Conservation (phyloP, 1,140 invertebrate species). For the Zaprionus kolodkinae region DNA sequence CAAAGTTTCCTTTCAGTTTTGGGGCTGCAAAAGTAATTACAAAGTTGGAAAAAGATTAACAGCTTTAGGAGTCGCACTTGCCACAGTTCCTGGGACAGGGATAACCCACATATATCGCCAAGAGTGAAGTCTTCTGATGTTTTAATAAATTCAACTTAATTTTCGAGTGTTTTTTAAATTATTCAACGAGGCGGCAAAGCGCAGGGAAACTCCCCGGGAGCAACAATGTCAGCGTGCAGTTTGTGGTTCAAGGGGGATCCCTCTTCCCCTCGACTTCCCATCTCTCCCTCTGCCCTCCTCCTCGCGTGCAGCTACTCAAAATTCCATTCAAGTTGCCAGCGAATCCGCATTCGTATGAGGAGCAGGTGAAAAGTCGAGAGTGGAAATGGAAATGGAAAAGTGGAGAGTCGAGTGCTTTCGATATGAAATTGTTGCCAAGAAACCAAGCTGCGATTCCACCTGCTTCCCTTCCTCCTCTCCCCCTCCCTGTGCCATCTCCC, state of each 20-base stretch:
- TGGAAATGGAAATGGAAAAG: conserved; percentile 17
- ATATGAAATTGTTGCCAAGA: conserved; percentile 75
- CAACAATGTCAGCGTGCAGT: conserved; percentile 61
- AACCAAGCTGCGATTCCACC: conserved; percentile 31
- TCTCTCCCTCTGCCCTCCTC: conserved; percentile 23
- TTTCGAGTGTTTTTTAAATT: conserved; percentile 61
- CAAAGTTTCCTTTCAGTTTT: conserved; percentile 50
- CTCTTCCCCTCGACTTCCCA: conserved; percentile 4
- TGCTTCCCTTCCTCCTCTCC: conserved; percentile 6
- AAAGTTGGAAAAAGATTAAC: conserved; percentile 73
- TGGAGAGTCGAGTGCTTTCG: conserved; percentile 50
- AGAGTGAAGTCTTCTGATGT: conserved; percentile 21
- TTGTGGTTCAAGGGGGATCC: conserved; percentile 63
- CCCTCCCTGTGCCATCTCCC: conserved; percentile 27
- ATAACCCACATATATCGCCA: conserved; percentile 8
- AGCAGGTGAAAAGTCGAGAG: conserved; percentile 37
- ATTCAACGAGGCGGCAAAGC: conserved; percentile 37
- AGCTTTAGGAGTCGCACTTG: conserved; percentile 45
- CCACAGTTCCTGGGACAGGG: background rate
- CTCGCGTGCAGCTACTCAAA: conserved; percentile 43
- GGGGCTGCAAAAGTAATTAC: conserved; percentile 71
- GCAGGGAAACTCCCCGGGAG: conserved; percentile 4
- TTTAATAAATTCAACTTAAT: conserved; percentile 67
- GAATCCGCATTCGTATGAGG: background rate
- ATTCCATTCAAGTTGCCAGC: conserved; percentile 51